Evolutionary conservation across 2,113 vertebrate genomes (phyloP).

Genomic region (Bujurquina vittata): DNA sequence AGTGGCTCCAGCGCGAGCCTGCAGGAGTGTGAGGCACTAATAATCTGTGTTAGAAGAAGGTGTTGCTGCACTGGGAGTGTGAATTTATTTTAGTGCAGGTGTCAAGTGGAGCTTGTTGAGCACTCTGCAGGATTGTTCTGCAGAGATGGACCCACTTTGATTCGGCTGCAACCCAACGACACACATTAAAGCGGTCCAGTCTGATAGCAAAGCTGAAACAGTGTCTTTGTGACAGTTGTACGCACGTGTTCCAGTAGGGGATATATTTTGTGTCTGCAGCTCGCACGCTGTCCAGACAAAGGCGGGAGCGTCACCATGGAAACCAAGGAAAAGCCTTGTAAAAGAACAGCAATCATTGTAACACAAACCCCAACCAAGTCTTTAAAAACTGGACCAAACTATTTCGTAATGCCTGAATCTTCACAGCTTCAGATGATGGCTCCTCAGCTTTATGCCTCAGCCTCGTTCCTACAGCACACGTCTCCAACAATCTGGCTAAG

Average conservation of each 20-base stretch:
- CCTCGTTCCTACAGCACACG: no score
- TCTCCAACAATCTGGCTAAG: no score
- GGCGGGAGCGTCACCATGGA: background rate
- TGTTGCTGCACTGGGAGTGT: constrained; percentile 49
- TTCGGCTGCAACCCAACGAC: background rate
- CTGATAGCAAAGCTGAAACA: background rate
- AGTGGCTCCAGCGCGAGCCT: background rate
- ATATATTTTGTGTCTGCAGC: background rate
- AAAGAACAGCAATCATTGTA: background rate
- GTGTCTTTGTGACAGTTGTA: rapidly evolving
- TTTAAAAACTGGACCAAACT: no score
- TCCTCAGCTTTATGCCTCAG: no score
- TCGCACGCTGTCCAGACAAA: background rate
- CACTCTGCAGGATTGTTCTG: background rate
- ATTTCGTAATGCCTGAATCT: no score
- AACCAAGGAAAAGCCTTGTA: no score
- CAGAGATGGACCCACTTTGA: background rate
- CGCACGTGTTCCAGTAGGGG: background rate
- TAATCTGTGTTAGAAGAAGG: constrained; percentile 53
- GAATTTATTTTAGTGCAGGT: constrained; percentile 36
- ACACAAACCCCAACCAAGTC: no score
- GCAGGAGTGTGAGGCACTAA: constrained; percentile 49
- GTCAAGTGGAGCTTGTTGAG: constrained; percentile 18
- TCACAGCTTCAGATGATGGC: no score
- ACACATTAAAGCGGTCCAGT: background rate